These are phyloP conservation scores for Lacerta viridis DNA, from an alignment of 2,797 vertebrate genomes.

Conservation along the genomic window DNA sequence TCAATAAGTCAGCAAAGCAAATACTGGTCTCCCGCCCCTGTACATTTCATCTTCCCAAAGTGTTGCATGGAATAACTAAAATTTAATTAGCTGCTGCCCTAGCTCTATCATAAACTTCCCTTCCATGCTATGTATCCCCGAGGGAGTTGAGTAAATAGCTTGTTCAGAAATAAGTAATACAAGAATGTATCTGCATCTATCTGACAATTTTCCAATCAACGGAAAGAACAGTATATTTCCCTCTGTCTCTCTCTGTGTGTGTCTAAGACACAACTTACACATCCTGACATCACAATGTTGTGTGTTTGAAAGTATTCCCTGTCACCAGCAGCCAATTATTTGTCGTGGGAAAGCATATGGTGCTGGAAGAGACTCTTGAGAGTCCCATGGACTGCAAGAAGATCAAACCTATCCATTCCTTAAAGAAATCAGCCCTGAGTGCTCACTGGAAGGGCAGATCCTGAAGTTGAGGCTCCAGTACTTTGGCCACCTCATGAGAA, in stretches of 20 bases:
- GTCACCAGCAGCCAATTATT: neutral
- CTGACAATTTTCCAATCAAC: constrained; percentile 17
- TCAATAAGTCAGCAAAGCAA: constrained; percentile 33
- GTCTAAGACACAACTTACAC: neutral
- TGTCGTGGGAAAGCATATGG: neutral
- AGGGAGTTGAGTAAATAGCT: neutral
- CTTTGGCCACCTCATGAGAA: too few species aligned
- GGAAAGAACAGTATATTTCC: neutral
- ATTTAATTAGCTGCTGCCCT: constrained; percentile 25
- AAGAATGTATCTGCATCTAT: neutral
- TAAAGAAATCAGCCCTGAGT: too few species aligned
- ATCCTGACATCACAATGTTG: neutral
- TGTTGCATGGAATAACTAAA: constrained; percentile 40
- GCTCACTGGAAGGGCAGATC: too few species aligned
- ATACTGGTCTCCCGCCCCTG: constrained; percentile 25
- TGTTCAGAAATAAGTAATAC: constrained; percentile 14
- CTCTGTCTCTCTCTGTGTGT: neutral
- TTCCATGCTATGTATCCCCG: neutral
- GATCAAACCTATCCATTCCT: too few species aligned
- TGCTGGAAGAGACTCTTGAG: too few species aligned
- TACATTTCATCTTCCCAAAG: constrained; percentile 17
- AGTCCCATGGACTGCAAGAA: too few species aligned
- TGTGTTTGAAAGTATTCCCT: neutral
- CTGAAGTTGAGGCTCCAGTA: too few species aligned
- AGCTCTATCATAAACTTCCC: constrained; percentile 14